Evolutionary conservation across 1,140 invertebrate genomes (phyloP), one percentile per base, ranked within the genome.

Genomic region (Caenorhabditis tropicalis): DNA sequence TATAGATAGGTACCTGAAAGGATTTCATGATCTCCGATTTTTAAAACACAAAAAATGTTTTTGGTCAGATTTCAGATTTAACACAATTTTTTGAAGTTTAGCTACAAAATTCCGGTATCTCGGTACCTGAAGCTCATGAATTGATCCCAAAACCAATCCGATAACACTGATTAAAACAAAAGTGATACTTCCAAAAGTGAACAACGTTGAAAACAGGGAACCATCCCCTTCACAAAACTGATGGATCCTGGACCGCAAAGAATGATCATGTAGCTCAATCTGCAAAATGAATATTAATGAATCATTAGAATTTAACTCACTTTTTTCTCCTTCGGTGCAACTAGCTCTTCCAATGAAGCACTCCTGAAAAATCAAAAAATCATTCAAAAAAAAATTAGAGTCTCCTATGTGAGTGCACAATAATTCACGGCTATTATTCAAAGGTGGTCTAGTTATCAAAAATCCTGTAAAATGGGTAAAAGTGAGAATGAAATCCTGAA

Each of bases 81-180:
- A 46, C 1, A 46, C 43, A 46, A 46, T 46, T 46, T 46, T 0
- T 0, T 46, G 9, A 46, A 46, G n/a, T n/a, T n/a, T n/a, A n/a
- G n/a, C n/a, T n/a, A n/a, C n/a, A n/a, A n/a, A n/a, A n/a, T 51
- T 48, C 27, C n/a, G 15, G 0, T 31, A 24, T 83, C 24, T 56
- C 53, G 10, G n/a, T 46, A 89, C 87, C 83, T 89, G 88, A 51
- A 89, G 84, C 4, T 89, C 88, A 31, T 88, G 86, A 53, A 89
- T 89, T 12, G 86, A 88, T n/a, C 88, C 88, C 10, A 89, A 82
- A n/a, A 89, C 86, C 31, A 89, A 79, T 51, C 89, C 88, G 15
- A 87, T 85, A 43, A 89, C 88, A 33, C 89, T 90, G 48, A 89
- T 86, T 19, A 89, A 79, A 0, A 89, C 88, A 70, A 89, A 89